Evolutionary conservation across 1,140 invertebrate genomes (phyloP).

Genomic region (Euwallacea similis): DNA sequence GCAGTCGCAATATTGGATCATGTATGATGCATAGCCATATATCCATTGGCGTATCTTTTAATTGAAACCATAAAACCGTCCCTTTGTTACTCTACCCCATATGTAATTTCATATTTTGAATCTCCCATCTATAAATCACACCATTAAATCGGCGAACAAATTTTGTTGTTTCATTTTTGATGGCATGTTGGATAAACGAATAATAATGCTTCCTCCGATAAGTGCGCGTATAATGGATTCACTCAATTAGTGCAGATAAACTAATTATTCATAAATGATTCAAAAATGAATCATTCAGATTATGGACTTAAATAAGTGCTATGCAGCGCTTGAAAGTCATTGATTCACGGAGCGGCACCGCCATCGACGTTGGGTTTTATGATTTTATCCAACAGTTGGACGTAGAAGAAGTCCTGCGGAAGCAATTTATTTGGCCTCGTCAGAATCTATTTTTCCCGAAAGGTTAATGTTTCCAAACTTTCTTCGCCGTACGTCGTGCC

Average conservation of each 20-base stretch:
- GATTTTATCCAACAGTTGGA: no score
- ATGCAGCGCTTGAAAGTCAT: no score
- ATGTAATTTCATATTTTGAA: slow-evolving; percentile 39
- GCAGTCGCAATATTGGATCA: slow-evolving; percentile 32
- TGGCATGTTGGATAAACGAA: slow-evolving; percentile 28
- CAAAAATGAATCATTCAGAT: neutral
- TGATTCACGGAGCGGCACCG: no score
- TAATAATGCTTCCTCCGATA: slow-evolving; percentile 26
- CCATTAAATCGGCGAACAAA: slow-evolving; percentile 34
- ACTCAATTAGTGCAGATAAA: slow-evolving; percentile 32
- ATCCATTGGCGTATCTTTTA: slow-evolving; percentile 40
- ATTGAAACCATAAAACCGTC: slow-evolving; percentile 38
- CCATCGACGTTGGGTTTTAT: no score
- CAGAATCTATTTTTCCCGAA: no score
- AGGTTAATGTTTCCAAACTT: no score
- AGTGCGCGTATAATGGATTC: slow-evolving; percentile 5
- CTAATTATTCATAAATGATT: slow-evolving; percentile 15
- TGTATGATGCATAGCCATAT: slow-evolving; percentile 28
- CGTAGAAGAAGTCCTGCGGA: no score
- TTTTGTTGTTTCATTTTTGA: slow-evolving; percentile 38
- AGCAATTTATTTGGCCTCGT: no score
- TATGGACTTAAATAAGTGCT: no score
- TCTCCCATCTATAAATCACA: slow-evolving; percentile 38
- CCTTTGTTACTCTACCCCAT: slow-evolving; percentile 20
- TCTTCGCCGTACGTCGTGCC: no score